These are phyloP conservation scores for Cordilura impudica DNA, from an alignment of 2,888 invertebrate species.

Conservation along the genomic window DNA sequence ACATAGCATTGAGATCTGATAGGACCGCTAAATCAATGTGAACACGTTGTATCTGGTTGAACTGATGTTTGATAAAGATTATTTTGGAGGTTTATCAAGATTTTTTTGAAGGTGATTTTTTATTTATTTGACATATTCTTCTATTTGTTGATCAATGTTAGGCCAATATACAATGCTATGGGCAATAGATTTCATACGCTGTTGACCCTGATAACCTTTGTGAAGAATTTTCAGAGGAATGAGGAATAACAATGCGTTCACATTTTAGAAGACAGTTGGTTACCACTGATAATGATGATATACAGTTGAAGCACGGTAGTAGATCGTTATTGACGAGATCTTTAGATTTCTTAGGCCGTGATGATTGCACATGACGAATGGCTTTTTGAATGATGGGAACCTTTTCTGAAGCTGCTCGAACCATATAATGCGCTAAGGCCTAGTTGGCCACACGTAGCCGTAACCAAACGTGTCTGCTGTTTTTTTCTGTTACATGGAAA, in stretches of 20 bases:
- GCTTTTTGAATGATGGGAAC: not conserved
- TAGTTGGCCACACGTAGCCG: too few relatives aligned
- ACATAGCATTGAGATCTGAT: conserved; percentile 1
- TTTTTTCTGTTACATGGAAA: too few relatives aligned
- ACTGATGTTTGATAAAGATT: conserved; percentile 59
- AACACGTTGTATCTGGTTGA: conserved; percentile 30
- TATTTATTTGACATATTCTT: too few relatives aligned
- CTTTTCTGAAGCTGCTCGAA: not conserved
- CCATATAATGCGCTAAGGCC: too few relatives aligned
- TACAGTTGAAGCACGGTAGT: not conserved
- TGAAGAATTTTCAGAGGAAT: too few relatives aligned
- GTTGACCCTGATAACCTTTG: too few relatives aligned
- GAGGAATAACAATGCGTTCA: too few relatives aligned
- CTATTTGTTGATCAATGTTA: too few relatives aligned
- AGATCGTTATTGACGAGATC: conserved; percentile 8
- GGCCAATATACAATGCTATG: conserved; percentile 13
- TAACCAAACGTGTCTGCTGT: too few relatives aligned
- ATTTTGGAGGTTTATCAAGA: too few relatives aligned
- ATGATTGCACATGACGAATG: not conserved
- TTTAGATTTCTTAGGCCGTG: conserved; percentile 3
- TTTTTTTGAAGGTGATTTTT: too few relatives aligned
- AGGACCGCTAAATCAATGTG: conserved; percentile 57
- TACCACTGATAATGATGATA: not conserved
- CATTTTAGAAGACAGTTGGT: too few relatives aligned
- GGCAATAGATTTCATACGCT: conserved; percentile 23